Evolutionary conservation across 2,797 vertebrate species (phyloP).

Genomic region (Amniataba percoides): DNA sequence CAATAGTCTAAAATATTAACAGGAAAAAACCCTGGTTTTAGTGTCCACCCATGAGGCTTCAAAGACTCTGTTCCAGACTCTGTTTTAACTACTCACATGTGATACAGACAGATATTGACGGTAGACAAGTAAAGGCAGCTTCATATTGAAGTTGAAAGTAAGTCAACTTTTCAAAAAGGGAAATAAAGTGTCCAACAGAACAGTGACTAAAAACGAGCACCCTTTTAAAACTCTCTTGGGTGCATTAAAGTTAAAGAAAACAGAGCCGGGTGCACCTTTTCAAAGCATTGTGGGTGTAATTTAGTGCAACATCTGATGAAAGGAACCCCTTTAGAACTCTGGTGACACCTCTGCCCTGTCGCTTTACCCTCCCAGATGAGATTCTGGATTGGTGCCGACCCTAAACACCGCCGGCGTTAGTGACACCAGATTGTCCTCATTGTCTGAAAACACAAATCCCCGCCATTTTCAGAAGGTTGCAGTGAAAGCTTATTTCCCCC

Average conservation of each 20-base stretch:
- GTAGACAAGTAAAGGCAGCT: background rate
- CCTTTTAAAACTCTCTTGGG: slow-evolving; percentile 10
- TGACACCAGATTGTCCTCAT: slow-evolving; percentile 26
- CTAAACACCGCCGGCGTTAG: slow-evolving; percentile 19
- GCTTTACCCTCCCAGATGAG: slow-evolving; percentile 40
- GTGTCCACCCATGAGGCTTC: background rate
- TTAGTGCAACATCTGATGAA: slow-evolving; percentile 50
- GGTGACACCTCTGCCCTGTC: slow-evolving; percentile 7
- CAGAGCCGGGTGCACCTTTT: slow-evolving; percentile 15
- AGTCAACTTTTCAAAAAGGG: background rate
- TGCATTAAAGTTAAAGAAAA: slow-evolving; percentile 7
- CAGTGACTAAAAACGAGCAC: slow-evolving; percentile 3
- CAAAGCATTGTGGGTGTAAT: slow-evolving; percentile 45
- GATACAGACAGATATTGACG: slow-evolving; percentile 9
- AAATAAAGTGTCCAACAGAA: background rate
- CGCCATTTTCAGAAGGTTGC: slow-evolving; percentile 29
- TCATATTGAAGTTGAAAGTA: background rate
- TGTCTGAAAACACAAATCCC: slow-evolving; percentile 48
- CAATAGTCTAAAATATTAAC: slow-evolving; percentile 22
- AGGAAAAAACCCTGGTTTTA: background rate
- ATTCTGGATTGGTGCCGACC: slow-evolving; percentile 60
- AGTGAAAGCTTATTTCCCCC: slow-evolving; percentile 65
- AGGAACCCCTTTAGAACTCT: slow-evolving; percentile 47
- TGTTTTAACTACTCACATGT: slow-evolving; percentile 5
- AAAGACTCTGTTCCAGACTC: background rate